Conservation (phyloP, 2,113 vertebrate species). For the Cygnus atratus region DNA sequence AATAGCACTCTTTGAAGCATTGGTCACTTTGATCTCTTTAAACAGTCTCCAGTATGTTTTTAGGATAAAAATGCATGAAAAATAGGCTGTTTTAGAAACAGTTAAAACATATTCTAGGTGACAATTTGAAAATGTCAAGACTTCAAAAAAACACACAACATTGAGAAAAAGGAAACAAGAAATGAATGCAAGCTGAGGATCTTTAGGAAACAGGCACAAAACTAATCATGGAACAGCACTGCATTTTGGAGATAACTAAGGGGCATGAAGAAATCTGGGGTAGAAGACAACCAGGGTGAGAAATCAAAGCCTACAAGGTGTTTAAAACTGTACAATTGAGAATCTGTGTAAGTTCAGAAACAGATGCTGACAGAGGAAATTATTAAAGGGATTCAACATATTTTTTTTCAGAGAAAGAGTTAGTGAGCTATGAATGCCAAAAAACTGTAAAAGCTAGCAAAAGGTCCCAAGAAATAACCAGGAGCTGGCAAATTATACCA, state of each 20-base stretch:
- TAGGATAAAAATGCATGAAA: background rate
- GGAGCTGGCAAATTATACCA: background rate
- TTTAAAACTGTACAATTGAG: background rate
- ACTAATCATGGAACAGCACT: background rate
- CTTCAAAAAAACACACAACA: background rate
- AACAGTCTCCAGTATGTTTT: background rate
- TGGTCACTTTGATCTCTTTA: background rate
- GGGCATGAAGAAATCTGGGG: background rate
- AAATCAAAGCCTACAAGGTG: constrained; percentile 1
- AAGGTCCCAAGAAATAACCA: background rate
- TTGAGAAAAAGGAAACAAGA: background rate
- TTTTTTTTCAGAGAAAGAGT: constrained; percentile 20
- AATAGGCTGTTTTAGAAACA: background rate
- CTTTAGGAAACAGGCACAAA: background rate
- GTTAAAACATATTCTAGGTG: background rate
- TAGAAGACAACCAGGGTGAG: background rate
- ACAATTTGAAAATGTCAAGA: background rate
- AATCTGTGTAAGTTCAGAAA: background rate
- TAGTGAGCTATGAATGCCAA: constrained; percentile 9
- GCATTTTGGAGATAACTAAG: constrained; percentile 10
- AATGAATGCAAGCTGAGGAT: background rate
- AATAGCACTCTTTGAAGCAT: background rate
- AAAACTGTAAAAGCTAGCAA: background rate
- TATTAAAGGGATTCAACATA: background rate
- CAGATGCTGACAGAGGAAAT: background rate